Conservation (phyloP, 2,113 vertebrate genomes). For the Hoplias malabaricus region DNA sequence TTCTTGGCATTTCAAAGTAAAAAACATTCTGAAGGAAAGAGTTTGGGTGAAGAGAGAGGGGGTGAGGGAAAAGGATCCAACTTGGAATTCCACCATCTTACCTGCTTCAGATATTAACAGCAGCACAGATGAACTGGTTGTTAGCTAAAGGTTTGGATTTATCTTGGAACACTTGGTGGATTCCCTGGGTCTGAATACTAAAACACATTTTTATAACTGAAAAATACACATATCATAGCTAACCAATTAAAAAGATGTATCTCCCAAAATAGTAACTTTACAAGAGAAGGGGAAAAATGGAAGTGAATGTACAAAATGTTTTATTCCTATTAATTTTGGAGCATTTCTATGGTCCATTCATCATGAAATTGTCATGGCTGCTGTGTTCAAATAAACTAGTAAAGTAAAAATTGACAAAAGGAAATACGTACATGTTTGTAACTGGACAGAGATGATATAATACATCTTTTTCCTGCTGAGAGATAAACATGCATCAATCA, state of each 20-base stretch:
- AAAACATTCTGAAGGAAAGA: conserved; percentile 34
- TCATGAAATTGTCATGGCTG: too few species aligned
- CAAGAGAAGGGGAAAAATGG: too few species aligned
- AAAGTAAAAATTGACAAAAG: too few species aligned
- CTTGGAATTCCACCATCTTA: neutral
- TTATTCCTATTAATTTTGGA: too few species aligned
- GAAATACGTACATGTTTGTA: too few species aligned
- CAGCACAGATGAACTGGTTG: neutral
- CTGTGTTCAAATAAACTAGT: too few species aligned
- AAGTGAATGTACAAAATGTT: too few species aligned
- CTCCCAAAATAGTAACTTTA: too few species aligned
- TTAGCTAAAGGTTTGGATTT: neutral
- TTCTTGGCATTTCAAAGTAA: conserved; percentile 38
- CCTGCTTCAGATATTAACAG: conserved; percentile 15
- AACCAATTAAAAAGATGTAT: too few species aligned
- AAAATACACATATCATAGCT: neutral
- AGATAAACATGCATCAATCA: neutral
- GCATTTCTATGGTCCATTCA: too few species aligned
- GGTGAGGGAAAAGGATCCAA: neutral
- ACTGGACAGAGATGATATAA: too few species aligned
- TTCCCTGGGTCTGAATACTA: neutral
- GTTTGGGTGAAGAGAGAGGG: conserved; percentile 27
- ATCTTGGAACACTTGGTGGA: neutral
- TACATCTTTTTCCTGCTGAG: neutral
- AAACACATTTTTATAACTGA: neutral